These are phyloP conservation scores for Pseudomyrmex dendroicus DNA, from an alignment of 1,140 invertebrate genomes.

Conservation along the genomic window DNA sequence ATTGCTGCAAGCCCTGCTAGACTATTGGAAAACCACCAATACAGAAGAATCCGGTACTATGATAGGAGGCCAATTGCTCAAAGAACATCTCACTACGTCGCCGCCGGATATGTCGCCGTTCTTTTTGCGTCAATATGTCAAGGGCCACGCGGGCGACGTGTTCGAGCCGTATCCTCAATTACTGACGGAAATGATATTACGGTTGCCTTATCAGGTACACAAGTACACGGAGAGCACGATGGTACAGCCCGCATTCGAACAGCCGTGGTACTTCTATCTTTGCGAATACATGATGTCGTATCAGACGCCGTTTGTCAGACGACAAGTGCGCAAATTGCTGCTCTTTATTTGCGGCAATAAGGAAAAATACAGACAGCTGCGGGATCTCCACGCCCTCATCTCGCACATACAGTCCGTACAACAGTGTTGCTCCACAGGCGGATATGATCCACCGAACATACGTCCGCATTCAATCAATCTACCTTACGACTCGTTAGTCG, in stretches of 20 bases:
- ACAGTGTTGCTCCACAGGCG: slow-evolving; percentile 87
- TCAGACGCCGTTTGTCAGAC: slow-evolving; percentile 90
- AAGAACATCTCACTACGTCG: slow-evolving; percentile 91
- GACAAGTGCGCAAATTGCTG: slow-evolving; percentile 95
- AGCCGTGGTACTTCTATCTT: slow-evolving; percentile 91
- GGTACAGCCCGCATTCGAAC: slow-evolving; percentile 86
- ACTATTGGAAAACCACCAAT: slow-evolving; percentile 91
- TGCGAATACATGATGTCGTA: slow-evolving; percentile 99
- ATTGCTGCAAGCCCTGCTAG: slow-evolving; percentile 91
- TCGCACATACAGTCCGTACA: slow-evolving; percentile 90
- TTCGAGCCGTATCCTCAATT: slow-evolving; percentile 97
- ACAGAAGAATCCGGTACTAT: slow-evolving; percentile 85
- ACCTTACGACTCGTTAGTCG: slow-evolving; percentile 95
- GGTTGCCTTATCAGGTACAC: slow-evolving; percentile 97
- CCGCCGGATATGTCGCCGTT: slow-evolving; percentile 98
- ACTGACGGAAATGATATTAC: slow-evolving; percentile 96
- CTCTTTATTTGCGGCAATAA: slow-evolving; percentile 97
- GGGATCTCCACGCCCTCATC: slow-evolving; percentile 96
- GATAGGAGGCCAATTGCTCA: slow-evolving; percentile 88
- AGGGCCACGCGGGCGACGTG: slow-evolving; percentile 95
- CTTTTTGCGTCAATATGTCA: slow-evolving; percentile 96
- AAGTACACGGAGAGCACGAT: slow-evolving; percentile 88
- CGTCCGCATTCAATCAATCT: slow-evolving; percentile 86
- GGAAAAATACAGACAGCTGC: slow-evolving; percentile 96
- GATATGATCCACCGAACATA: slow-evolving; percentile 85